Conservation (phyloP, 2,113 vertebrate species). For the Aspidoscelis tigris region DNA sequence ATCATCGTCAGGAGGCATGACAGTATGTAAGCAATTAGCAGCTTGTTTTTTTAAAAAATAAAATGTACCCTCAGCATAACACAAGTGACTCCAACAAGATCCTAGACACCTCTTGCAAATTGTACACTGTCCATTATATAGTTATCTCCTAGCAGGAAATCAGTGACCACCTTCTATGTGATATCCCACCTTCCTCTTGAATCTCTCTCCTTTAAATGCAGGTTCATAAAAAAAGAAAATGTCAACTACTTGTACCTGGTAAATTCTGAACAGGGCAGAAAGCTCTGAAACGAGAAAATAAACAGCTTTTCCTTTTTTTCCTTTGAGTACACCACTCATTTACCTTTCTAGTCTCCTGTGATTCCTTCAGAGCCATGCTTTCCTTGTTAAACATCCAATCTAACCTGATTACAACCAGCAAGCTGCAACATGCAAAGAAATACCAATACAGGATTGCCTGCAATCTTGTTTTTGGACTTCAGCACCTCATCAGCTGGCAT, state of each 20-base stretch:
- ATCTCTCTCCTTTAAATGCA: not conserved
- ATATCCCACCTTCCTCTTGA: not conserved
- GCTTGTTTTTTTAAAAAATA: no score
- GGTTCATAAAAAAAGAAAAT: not conserved
- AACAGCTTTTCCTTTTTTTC: no score
- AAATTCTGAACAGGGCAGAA: not conserved
- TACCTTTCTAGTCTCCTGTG: not conserved
- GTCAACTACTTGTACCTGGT: not conserved
- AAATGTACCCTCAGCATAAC: no score
- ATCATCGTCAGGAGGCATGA: no score
- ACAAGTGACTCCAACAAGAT: no score
- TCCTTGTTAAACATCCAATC: constrained; percentile 3
- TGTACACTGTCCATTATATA: not conserved
- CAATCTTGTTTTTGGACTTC: no score
- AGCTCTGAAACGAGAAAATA: not conserved
- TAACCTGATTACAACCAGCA: constrained; percentile 3
- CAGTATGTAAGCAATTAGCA: no score
- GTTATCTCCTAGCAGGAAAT: not conserved
- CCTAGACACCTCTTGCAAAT: not conserved
- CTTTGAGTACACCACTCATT: not conserved
- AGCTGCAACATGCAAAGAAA: constrained; percentile 19
- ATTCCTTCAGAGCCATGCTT: not conserved
- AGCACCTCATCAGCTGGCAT: fast-evolving
- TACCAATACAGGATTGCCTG: not conserved
- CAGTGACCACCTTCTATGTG: not conserved